Conservation (phyloP, 2,888 invertebrate species). For the Drosophila leonis region DNA sequence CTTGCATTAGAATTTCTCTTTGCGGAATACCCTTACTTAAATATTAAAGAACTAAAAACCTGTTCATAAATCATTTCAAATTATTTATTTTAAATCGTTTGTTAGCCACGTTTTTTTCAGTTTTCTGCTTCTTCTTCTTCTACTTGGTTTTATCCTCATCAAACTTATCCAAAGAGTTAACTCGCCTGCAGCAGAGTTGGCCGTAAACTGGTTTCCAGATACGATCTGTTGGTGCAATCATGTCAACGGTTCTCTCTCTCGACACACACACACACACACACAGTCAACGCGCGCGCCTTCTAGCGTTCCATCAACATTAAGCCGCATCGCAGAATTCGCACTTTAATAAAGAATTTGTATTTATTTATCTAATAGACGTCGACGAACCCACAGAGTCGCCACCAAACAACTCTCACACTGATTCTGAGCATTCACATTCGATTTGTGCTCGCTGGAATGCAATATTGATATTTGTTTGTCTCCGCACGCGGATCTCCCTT, state of each 20-base stretch:
- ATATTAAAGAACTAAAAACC: background rate
- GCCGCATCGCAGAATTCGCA: slow-evolving; percentile 72
- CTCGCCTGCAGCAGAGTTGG: slow-evolving; percentile 10
- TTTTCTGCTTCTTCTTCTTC: background rate
- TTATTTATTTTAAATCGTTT: slow-evolving; percentile 37
- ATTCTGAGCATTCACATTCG: slow-evolving; percentile 47
- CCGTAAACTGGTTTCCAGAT: slow-evolving; percentile 41
- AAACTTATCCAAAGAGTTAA: slow-evolving; percentile 4
- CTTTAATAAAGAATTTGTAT: slow-evolving; percentile 75
- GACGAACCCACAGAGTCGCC: slow-evolving; percentile 14
- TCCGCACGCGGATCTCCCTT: slow-evolving; percentile 15
- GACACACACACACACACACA: too few species aligned
- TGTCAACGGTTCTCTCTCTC: slow-evolving; percentile 21
- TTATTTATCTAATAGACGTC: slow-evolving; percentile 77
- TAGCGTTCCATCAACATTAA: slow-evolving; percentile 60
- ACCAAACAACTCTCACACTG: background rate
- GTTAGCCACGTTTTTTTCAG: background rate
- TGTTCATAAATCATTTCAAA: slow-evolving; percentile 7
- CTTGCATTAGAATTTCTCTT: background rate
- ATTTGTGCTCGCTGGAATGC: slow-evolving; percentile 59
- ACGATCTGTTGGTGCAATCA: slow-evolving; percentile 18
- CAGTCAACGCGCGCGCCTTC: slow-evolving; percentile 4
- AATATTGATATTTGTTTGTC: slow-evolving; percentile 75
- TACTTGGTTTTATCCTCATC: slow-evolving; percentile 15
- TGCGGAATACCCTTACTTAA: background rate